phyloP scores from a whole-genome alignment of 2,113 vertebrate genomes.

The Vulpes vulpes region DNA sequence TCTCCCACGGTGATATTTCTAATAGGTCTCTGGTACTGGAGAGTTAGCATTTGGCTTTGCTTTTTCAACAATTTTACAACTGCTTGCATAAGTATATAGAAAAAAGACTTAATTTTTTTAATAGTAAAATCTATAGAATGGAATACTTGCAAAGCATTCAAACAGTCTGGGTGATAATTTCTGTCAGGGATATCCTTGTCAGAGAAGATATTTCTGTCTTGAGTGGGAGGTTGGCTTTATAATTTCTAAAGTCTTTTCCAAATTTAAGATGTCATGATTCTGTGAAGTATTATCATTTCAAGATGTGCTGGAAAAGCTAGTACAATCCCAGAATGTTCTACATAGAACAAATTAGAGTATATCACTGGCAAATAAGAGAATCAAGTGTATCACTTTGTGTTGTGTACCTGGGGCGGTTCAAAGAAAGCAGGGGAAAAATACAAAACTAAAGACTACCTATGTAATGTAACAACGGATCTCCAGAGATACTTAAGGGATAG shows the following conservation, averaged over 20 bases:
- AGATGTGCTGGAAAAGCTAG: not conserved
- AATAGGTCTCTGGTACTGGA: not conserved
- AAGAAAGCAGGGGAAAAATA: not conserved
- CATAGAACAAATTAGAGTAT: slow-evolving; percentile 43
- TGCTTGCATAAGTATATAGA: not conserved
- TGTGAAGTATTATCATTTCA: slow-evolving; percentile 64
- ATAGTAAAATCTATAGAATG: slow-evolving; percentile 41
- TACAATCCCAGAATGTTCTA: slow-evolving; percentile 50
- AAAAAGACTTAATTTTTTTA: not conserved
- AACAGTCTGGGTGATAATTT: slow-evolving; percentile 67
- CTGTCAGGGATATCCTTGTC: slow-evolving; percentile 72
- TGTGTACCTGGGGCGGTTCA: not conserved
- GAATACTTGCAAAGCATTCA: slow-evolving; percentile 61
- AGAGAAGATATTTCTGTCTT: slow-evolving; percentile 75
- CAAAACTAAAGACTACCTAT: not conserved
- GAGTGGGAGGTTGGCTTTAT: slow-evolving; percentile 65
- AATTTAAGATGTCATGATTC: slow-evolving; percentile 74
- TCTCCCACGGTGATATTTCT: not conserved
- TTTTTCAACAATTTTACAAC: slow-evolving; percentile 56
- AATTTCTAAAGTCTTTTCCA: slow-evolving; percentile 72
- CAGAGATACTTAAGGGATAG: not conserved
- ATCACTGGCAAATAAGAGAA: not conserved
- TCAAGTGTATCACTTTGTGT: not conserved
- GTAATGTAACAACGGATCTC: not conserved
- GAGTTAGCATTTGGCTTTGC: not conserved